A percentile compares a stretch with the other conserved stretches of the same genome.
Evolutionary conservation across 2,113 vertebrate genomes (phyloP).

Genomic region (Petroica traversi): DNA sequence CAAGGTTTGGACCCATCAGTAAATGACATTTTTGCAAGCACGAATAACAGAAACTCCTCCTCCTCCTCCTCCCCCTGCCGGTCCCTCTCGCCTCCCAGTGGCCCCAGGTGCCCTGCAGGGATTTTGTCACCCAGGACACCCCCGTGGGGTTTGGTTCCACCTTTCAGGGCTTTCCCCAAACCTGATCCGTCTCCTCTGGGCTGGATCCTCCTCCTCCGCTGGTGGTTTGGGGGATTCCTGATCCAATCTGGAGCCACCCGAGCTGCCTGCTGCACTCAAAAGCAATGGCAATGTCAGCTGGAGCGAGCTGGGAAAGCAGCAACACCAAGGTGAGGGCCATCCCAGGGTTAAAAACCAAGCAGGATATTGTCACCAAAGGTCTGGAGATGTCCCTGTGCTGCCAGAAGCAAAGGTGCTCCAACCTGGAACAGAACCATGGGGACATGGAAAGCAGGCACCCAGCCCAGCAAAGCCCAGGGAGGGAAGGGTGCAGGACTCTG

Average conservation of each 20-base stretch:
- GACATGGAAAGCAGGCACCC: not conserved
- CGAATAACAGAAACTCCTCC: not conserved
- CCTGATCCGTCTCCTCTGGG: too few relatives aligned
- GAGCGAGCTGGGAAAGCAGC: not conserved
- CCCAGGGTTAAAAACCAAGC: too few relatives aligned
- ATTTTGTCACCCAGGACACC: not conserved
- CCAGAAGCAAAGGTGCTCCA: not conserved
- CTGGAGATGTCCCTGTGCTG: not conserved
- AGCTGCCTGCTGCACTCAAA: not conserved
- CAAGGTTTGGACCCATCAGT: not conserved
- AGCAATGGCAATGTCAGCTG: not conserved
- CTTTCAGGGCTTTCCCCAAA: fast-evolving
- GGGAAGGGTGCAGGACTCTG: not conserved
- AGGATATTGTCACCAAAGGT: not conserved
- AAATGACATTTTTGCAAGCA: not conserved
- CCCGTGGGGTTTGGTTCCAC: fast-evolving
- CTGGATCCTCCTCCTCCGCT: too few relatives aligned
- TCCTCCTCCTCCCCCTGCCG: not conserved
- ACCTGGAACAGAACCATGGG: not conserved
- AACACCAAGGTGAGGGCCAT: not conserved
- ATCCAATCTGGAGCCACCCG: not conserved
- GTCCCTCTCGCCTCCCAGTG: too few relatives aligned
- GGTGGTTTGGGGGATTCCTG: not conserved
- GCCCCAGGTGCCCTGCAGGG: too few relatives aligned
- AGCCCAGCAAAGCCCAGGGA: not conserved